Evolutionary conservation across 2,113 vertebrate genomes (phyloP).

Genomic region (Pelusios castaneus): DNA sequence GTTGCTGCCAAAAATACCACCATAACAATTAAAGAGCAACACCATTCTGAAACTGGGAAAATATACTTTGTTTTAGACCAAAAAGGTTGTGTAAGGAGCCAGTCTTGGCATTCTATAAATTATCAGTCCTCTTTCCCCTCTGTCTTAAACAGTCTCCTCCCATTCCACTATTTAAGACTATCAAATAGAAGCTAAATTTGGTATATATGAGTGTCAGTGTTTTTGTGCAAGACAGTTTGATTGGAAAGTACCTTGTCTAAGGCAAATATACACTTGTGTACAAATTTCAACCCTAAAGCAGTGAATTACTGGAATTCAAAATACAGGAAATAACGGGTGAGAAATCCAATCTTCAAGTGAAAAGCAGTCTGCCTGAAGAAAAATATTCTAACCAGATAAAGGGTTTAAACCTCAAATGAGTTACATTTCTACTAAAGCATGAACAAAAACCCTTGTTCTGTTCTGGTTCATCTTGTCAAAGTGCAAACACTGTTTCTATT

Average conservation of each 20-base stretch:
- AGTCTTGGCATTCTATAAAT: conserved; percentile 66
- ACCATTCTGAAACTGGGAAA: conserved; percentile 65
- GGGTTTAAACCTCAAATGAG: conserved; percentile 60
- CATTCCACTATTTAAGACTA: conserved; percentile 68
- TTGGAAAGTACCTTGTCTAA: conserved; percentile 54
- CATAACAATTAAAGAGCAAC: conserved; percentile 72
- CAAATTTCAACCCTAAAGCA: conserved; percentile 62
- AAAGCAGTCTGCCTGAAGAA: conserved; percentile 67
- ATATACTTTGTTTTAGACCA: conserved; percentile 52
- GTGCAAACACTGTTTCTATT: conserved; percentile 75
- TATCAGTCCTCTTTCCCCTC: conserved; percentile 59
- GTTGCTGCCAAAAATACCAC: conserved; percentile 62
- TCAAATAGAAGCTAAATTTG: conserved; percentile 71
- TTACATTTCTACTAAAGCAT: conserved; percentile 72
- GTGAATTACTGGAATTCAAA: conserved; percentile 61
- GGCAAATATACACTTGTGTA: conserved; percentile 33
- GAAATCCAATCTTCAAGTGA: conserved; percentile 36
- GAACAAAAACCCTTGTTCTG: conserved; percentile 74
- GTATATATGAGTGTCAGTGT: conserved; percentile 75
- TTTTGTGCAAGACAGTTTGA: conserved; percentile 71
- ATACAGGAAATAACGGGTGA: conserved; percentile 42
- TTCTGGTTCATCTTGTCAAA: conserved; percentile 72
- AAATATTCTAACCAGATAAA: conserved; percentile 44
- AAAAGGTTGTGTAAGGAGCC: conserved; percentile 66
- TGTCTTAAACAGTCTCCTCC: conserved; percentile 61